Evolutionary conservation across 2,113 vertebrate species (phyloP), one percentile per base, ranked within the genome.

Genomic region (Tupaia tana): DNA sequence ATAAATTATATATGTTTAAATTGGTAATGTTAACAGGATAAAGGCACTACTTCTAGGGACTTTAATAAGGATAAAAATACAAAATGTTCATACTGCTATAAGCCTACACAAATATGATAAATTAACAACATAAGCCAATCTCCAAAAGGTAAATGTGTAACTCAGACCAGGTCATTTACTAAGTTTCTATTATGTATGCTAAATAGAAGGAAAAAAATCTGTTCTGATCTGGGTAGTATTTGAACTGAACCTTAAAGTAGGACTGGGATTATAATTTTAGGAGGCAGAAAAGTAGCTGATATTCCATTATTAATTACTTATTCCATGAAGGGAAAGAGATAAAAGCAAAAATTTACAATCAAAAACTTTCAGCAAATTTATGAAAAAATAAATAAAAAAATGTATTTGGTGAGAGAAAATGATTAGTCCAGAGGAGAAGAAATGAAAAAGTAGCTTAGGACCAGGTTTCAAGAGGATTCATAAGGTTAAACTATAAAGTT

Each of bases 381-480:
- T 87, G 25, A 34, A 94, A 95, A 96, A 52, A 20, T 66, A 58
- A 91, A 89, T 56, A 85, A 7, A 94, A 22, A 94, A 84, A 56
- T 24, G 10, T 67, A 84, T 67, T 54, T 70, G 56, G 27, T 9
- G 74, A 86, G 13, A 20, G 29, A 64, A 79, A 93, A 91, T 66
- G 5, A 61, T 73, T 59, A 93, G 29, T 85, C 7, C n/a, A 18
- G 7, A 88, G 83, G 59, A 84, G 14, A 74, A 73, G 79, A 63
- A 96, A 86, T 31, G 15, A 11, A 95, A 96, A 93, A 78, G 14
- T 79, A 93, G 43, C 19, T 81, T 70, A 12, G 34, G 16, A 25
- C 14, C 22, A 90, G 66, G 3, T 73, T 87, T 77, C 77, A 94
- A 94, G 34, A 73, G 8, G 27, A 7, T 61, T 93, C 13, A 31